Evolutionary conservation across 2,797 vertebrate species (phyloP), one percentile per base, ranked within the genome.

Genomic region (Tragopan temminckii): DNA sequence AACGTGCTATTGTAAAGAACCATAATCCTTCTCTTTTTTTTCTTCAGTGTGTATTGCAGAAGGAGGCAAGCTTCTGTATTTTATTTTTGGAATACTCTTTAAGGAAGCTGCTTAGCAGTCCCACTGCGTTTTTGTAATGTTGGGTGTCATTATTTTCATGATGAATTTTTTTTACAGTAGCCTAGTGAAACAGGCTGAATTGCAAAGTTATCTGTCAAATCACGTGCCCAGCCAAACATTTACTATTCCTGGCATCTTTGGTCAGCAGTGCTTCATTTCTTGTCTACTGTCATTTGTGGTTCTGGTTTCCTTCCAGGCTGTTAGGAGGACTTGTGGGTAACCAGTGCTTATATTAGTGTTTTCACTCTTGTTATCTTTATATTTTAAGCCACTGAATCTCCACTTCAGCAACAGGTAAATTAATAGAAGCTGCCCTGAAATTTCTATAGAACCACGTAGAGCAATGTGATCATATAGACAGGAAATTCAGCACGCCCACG

Each of bases 241-340:
- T 78, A 62, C 75, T 94, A 11, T 83, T 92, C 72, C 48, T 90
- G 62, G 62, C 76, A 70, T 64, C 64, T 87, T 70, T 58, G 75
- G 48, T 90, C 33, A 58, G 33, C 55, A 79, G 1, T 18, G 38
- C 83, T 90, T 83, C 58, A 40, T 77, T 80, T 90, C 35, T 77
- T 90, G n/a, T 77, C 5, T 77, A 7, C 66, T 94, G 74, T 59
- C 67, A 42, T 57, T 84, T 61, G 70, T 74, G 57, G 36, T 57
- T 93, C 85, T 95, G 61, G 61, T 84, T 91, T 78, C 35, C 29
- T 71, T 85, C 78, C 75, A 85, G n/a, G 53, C 23, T 64, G 19
- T 45, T 70, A 57, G 74, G 78, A 88, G 57, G 20, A 74, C 61
- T 67, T 79, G 46, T 77, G 61, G 17, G 52, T 72, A 81, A 38